Conservation (phyloP, 2,888 invertebrate species). For the Drosophila hamatofila region DNA sequence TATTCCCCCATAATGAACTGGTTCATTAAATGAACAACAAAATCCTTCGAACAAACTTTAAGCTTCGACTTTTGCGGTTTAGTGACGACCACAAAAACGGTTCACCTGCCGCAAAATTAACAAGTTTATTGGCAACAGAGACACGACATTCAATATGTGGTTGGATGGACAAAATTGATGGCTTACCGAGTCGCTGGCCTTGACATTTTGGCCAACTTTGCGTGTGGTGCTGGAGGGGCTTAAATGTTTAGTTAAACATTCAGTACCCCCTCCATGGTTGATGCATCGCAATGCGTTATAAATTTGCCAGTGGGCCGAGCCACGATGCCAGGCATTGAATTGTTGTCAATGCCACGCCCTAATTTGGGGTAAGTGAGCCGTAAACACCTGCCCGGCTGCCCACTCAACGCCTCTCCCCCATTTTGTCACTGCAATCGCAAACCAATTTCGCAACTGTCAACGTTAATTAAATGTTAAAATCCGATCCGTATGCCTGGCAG, state of each 20-base stretch:
- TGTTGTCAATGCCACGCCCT: constrained; percentile 1
- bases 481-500: background rate
- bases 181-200: background rate
- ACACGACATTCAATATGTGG: background rate
- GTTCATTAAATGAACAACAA: background rate
- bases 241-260: constrained; percentile 1
- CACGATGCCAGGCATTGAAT: background rate
- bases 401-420: background rate
- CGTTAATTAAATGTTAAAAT: constrained; percentile 7
- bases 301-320: background rate
- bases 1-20: background rate
- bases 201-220: constrained; percentile 4
- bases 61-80: constrained; percentile 1
- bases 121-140: background rate
- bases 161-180: background rate
- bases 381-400: background rate
- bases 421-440: background rate
- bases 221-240: background rate
- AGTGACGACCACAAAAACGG: background rate
- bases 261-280: too few species aligned
- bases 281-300: background rate
- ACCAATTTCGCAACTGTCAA: constrained; percentile 2
- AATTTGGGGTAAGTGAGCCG: background rate
- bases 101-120: constrained; percentile 4
- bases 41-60: background rate